Base-by-base conservation (phyloP, 2,113 vertebrate genomes). In the Coturnix japonica region DNA sequence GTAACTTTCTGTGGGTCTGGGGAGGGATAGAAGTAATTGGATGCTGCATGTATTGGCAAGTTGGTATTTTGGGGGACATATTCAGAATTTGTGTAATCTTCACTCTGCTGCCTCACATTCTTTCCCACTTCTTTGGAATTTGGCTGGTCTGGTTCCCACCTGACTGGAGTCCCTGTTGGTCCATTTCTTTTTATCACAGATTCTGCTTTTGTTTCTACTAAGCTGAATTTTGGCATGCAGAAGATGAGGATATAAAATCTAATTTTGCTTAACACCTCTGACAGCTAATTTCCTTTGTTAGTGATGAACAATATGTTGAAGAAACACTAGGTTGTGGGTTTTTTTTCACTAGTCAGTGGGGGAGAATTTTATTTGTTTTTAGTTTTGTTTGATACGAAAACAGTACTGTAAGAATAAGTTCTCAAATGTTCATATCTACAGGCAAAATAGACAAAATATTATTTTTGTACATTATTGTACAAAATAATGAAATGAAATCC, bases 41-140 rank as follows among this genome's bases (percentile, higher is more conserved):
- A 47, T 6, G 44, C 14, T 80, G 7, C 4, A 9, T 43, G 5
- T 26, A 25, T 54, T 46, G 4, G 0, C 1, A 83, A 93, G 19
- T 6, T 59, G 23, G 4, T 7, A 9, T 31, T 26, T 1, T 7
- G 9, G 23, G 3, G 14, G 5, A 72, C 25, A 1, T 61, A 12
- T 28, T 83, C 8, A 7, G 60, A 77, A 63, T 77, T 80, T 81
- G 4, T 18, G 25, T 44, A 3, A 11, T 72, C 28, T 61, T 71
- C 37, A 37, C 25, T 69, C 2, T 0, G 18, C 73, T 56, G 8
- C 11, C 17, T 1, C 26, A 63, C 12, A 4, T 46, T 39, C 25
- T 56, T 69, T n/a, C 65, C 77, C 39, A 35, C 6, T 16, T 49
- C 41, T 63, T 28, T 80, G 19, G 41, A 85, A 28, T 6, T 11